A percentile compares a stretch with the other conserved stretches of the same genome.
Conservation (phyloP, 37 sponge, comb jelly and placozoan genomes). For the Agelas oroides region DNA sequence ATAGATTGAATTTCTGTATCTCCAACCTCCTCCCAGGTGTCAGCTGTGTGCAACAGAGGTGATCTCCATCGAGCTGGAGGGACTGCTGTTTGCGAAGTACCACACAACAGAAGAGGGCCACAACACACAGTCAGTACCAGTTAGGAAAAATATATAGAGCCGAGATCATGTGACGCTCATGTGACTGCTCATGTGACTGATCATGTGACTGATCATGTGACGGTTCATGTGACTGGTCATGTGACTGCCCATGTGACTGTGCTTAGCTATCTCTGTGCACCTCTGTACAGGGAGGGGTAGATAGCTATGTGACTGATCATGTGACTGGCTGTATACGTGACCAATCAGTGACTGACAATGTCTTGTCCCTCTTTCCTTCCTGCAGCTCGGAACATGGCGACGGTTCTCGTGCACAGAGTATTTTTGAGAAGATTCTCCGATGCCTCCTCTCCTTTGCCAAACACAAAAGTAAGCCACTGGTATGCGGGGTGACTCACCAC, state of each 20-base stretch:
- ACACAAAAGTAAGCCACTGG: constrained; percentile 21
- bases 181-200: no score
- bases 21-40: neutral
- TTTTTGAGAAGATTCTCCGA: constrained; percentile 41
- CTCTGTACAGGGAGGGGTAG: no score
- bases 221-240: no score
- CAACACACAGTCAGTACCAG: neutral
- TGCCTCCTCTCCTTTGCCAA: constrained; percentile 21
- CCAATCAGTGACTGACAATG: neutral
- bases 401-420: constrained; percentile 9
- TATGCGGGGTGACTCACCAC: no score
- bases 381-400: constrained; percentile 20
- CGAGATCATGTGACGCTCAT: no score
- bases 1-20: no score
- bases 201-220: no score
- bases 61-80: neutral
- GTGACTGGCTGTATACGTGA: no score
- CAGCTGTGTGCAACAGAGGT: constrained; percentile 14
- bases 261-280: no score
- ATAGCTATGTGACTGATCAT: no score
- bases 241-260: no score
- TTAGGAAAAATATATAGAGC: no score
- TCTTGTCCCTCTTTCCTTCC: neutral
- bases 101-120: neutral
- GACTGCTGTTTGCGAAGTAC: constrained; percentile 22